Base-by-base conservation (phyloP, 2,888 invertebrate species). In the Eristalis arbustorum region DNA sequence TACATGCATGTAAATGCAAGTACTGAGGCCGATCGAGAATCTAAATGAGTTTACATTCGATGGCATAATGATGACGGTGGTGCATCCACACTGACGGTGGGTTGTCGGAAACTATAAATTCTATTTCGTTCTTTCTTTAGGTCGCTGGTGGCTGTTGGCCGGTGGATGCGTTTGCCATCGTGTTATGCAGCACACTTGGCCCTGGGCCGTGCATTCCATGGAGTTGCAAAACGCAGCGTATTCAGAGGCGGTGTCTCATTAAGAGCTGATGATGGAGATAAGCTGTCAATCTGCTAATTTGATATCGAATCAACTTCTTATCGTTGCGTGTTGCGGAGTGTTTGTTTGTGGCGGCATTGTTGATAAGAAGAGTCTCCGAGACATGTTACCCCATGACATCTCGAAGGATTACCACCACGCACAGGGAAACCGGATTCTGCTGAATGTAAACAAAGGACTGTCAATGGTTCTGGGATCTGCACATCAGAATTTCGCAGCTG, bases 51-150 rank as follows among this genome's bases (percentile, higher is more conserved):
- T 76, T 84, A 56, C 25, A 56, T 81, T 77, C 77, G 49, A 73
- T 85, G 81, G 84, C 76, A 81, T 73, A 85, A 85, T 66, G 77
- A 77, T 77, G 67, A 62, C 23, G 67, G 28, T 40, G 31, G 22
- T 78, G 75, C 57, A 75, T 78, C 78, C 68, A 64, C 80, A 59
- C 49, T 64, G 42, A 77, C 69, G 84, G 40, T 71, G 42, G 61
- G 13, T 78, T 79, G 87, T 87, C 87, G 87, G 87, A 87, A 87
- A 66, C 78, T 63, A 87, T 87, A 87, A 87, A 87, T 87, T 87
- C 74, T 69, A 67, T 68, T 78, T 78, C 63, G 78, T 78, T 83
- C 67, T 61, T 57, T 71, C 67, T 67, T 72, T 72, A 11, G 18
- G 67, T 40, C 37, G 63, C 62, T 72, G 11, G 25, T 25, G 25